phyloP scores from a whole-genome alignment of 2,888 invertebrate species.

The Hypolimnas misippus region DNA sequence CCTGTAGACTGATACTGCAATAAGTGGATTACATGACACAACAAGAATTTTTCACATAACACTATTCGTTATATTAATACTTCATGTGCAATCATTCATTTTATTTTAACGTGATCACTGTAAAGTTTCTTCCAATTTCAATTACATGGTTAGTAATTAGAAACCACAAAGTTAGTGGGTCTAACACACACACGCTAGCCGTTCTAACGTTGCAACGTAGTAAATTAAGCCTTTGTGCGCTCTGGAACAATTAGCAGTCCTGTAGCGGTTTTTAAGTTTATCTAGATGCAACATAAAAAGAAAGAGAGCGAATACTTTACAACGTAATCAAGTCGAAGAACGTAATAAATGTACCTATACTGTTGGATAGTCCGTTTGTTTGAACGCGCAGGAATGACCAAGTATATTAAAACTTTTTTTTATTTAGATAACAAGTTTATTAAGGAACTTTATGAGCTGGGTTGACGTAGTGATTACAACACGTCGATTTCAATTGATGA shows the following conservation, averaged over 20 bases:
- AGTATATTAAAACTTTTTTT: too few species aligned
- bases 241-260: constrained; percentile 33
- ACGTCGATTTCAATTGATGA: too few species aligned
- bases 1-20: too few species aligned
- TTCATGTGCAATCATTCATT: neutral
- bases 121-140: constrained; percentile 5
- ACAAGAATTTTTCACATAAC: too few species aligned
- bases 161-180: constrained; percentile 25
- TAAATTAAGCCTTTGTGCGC: constrained; percentile 33
- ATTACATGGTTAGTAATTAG: constrained; percentile 24
- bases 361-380: neutral
- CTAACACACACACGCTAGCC: constrained; percentile 23
- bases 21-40: too few species aligned
- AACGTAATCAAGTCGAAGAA: neutral
- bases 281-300: constrained; percentile 13
- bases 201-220: constrained; percentile 18
- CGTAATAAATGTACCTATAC: neutral
- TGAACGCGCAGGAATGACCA: too few species aligned
- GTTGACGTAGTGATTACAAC: too few species aligned
- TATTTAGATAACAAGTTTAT: too few species aligned
- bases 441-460: too few species aligned
- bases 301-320: neutral
- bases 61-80: neutral
- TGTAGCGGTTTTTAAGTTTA: constrained; percentile 27
- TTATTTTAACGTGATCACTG: constrained; percentile 2